Conservation (phyloP, 2,113 vertebrate species). For the Oreochromis tanganicae region DNA sequence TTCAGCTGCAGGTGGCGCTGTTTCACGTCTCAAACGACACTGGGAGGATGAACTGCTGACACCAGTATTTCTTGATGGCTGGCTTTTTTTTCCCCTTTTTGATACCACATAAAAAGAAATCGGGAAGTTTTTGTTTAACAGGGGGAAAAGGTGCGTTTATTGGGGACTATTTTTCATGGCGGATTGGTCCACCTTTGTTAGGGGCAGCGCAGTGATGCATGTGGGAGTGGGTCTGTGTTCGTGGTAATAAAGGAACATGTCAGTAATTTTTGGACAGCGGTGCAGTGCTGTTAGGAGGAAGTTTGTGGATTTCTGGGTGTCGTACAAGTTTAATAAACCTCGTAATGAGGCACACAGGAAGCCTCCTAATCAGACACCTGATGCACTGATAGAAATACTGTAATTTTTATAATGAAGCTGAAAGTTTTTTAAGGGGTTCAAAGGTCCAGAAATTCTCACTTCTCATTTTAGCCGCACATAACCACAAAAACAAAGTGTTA, state of each 20-base stretch:
- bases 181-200: neutral
- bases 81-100: neutral
- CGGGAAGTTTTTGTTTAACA: neutral
- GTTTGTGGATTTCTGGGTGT: neutral
- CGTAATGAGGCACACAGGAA: neutral
- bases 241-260: neutral
- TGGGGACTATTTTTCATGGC: neutral
- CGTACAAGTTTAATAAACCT: neutral
- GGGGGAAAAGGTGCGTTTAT: neutral
- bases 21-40: neutral
- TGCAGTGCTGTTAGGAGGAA: neutral
- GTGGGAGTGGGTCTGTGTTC: neutral
- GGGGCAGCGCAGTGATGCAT: accelerated
- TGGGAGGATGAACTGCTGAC: neutral
- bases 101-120: neutral
- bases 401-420: neutral
- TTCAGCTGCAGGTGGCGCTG: neutral
- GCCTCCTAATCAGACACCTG: neutral
- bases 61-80: neutral
- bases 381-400: neutral
- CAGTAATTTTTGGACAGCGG: accelerated
- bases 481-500: neutral
- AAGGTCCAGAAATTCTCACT: neutral
- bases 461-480: neutral
- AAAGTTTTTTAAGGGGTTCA: neutral